Evolutionary conservation across 2,797 vertebrate genomes (phyloP), one percentile per base, ranked within the genome.

Genomic region (Channallabes apus): DNA sequence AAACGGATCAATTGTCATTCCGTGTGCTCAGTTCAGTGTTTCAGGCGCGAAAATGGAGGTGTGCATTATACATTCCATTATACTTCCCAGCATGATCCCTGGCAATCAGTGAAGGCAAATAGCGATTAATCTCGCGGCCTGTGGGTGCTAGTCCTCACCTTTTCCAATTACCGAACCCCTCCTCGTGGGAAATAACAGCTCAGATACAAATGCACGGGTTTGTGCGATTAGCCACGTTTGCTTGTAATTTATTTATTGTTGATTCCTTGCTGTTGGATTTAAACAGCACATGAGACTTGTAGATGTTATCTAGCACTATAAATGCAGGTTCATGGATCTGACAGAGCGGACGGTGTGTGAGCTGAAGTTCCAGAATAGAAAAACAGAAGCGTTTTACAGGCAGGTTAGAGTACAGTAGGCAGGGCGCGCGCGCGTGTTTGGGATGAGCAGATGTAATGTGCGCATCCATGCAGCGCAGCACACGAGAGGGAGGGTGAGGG

Each of bases 401-500:
- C 18, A 59, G 0, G 58, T 58, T 9, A 8, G 32, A 38, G 27
- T n/a, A 77, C 12, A 51, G 72, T 20, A 35, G 17, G 41, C 46
- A 68, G 62, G 64, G 64, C 27, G 61, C 46, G 61, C 15, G 61
- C 24, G 72, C 61, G 56, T 12, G 58, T 54, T 24, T n/a, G 41
- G 41, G 65, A 64, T 78, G 81, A 41, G 61, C 82, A 56, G 38
- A 58, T 54, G 9, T 62, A 58, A 51, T 58, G 72, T 65, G 75
- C 86, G 87, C 85, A 35, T 80, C 80, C 83, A 41, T 78, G 82
- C 83, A 79, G 87, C 65, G 85, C 73, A 79, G 58, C 56, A n/a
- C 73, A 24, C 27, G 27, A 65, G 76, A 58, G 82, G 79, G 87
- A 88, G 85, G 87, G 82, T 8, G 38, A 29, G 59, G 27, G 59